phyloP scores from a whole-genome alignment of 2,888 invertebrate genomes.

The Andrena dorsata region DNA sequence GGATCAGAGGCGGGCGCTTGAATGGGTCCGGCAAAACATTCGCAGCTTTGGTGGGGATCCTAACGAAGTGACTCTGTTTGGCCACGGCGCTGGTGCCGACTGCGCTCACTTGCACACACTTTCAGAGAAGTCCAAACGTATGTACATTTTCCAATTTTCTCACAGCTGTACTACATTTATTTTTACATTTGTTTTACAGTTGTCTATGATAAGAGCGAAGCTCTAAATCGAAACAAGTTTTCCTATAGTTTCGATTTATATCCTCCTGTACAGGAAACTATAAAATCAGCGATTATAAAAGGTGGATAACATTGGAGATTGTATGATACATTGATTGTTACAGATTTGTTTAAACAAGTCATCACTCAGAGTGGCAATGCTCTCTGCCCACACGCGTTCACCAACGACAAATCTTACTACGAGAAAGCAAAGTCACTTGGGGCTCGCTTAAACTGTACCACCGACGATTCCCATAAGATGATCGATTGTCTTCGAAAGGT shows the following conservation, averaged over 20 bases:
- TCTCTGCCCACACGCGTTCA: slow-evolving; percentile 53
- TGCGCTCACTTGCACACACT: slow-evolving; percentile 89
- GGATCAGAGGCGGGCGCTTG: slow-evolving; percentile 68
- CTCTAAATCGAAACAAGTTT: too few species aligned
- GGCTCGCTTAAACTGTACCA: slow-evolving; percentile 87
- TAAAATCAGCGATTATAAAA: too few species aligned
- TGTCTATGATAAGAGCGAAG: too few species aligned
- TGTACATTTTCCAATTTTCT: neutral
- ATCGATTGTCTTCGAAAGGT: slow-evolving; percentile 87
- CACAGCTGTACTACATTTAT: neutral
- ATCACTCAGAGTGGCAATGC: slow-evolving; percentile 69
- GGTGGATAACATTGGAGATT: too few species aligned
- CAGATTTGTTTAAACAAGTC: slow-evolving; percentile 67
- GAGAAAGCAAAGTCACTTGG: slow-evolving; percentile 48
- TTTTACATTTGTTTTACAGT: neutral
- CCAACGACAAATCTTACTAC: slow-evolving; percentile 31
- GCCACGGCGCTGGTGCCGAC: slow-evolving; percentile 90
- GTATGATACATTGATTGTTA: neutral
- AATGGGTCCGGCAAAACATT: slow-evolving; percentile 69
- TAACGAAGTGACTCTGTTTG: slow-evolving; percentile 64
- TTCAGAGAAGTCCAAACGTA: neutral
- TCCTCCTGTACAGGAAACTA: too few species aligned
- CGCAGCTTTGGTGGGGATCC: slow-evolving; percentile 67
- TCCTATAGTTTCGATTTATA: too few species aligned
- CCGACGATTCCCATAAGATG: slow-evolving; percentile 85